A percentile compares a stretch with the other conserved stretches of the same genome.
These are phyloP conservation scores for Protaetia brevitarsis DNA, from an alignment of 1,140 invertebrate species.

Conservation along the genomic window DNA sequence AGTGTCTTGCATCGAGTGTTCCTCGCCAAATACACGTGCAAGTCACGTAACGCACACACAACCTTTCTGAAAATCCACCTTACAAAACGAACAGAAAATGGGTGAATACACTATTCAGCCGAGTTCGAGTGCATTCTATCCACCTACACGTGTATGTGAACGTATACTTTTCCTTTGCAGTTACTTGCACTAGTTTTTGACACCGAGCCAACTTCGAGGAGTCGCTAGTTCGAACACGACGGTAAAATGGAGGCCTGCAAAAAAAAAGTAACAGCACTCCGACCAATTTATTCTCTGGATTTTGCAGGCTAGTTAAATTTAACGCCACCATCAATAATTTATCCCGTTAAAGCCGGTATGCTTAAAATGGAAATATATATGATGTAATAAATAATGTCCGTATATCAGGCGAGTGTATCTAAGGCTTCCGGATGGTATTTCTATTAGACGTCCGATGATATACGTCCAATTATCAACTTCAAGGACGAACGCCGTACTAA, in stretches of 20 bases:
- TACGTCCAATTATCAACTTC: background rate
- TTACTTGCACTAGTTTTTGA: background rate
- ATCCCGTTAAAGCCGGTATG: background rate
- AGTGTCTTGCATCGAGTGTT: too few relatives aligned
- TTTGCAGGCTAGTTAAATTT: conserved; percentile 11
- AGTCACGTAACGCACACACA: background rate
- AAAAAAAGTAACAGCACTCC: conserved; percentile 3
- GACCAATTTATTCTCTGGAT: background rate
- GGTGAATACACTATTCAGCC: background rate
- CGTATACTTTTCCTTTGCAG: too few relatives aligned
- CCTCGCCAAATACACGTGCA: too few relatives aligned
- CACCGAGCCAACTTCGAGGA: background rate
- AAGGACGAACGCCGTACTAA: conserved; percentile 13
- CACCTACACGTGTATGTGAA: background rate
- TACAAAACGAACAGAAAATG: background rate
- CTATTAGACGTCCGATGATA: background rate
- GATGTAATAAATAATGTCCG: background rate
- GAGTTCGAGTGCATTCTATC: background rate
- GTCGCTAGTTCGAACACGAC: background rate
- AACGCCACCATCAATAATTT: conserved; percentile 4
- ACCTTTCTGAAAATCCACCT: background rate
- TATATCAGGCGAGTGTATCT: background rate
- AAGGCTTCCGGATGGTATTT: background rate
- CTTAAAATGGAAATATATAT: conserved; percentile 10
- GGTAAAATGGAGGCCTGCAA: background rate